Base-by-base conservation (phyloP, 2,797 vertebrate species). In the Dermochelys coriacea region DNA sequence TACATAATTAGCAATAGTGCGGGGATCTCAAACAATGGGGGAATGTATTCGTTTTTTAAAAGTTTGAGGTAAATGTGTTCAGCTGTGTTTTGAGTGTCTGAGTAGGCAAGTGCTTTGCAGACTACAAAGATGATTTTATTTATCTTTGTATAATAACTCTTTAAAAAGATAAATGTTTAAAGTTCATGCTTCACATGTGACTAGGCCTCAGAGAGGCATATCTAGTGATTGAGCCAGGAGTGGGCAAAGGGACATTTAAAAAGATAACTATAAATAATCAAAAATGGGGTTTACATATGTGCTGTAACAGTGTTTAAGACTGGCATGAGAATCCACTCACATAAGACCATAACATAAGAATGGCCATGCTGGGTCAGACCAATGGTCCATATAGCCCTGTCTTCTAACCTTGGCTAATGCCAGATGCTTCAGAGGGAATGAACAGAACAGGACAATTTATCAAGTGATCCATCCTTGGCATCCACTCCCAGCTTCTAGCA, bases 251-350 rank as follows among this genome's bases (percentile, higher is more conserved):
- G 77, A 57, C 12, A 2, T 27, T 95, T 37, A 86, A 82, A 75
- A 71, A 84, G 95, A 90, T 91, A 94, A 79, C 95, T 87, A 31
- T 71, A 51, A 74, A 95, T 93, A 84, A 87, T 96, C 91, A 82
- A 94, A 87, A 77, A 11, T 71, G 82, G 89, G 91, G 49, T 91
- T 87, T 49, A 25, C 80, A 86, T 57, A 84, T 85, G 74, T 59
- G 52, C 88, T 87, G 85, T 64, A 64, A 19, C 51, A 37, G 77
- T 93, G 92, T 80, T 18, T 80, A 54, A 6, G 9, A 5, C n/a
- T 64, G 84, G 88, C 4, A 0, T 52, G 4, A 4, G 87, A 86
- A 89, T 87, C 92, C 86, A 29, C 89, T 89, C 93, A 88, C 77
- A 0, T 75, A 84, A 88, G 47, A 31, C 47, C 77, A 0, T 75